A percentile compares a stretch with the other conserved stretches of the same genome.
These are phyloP conservation scores for Pterostichus niger DNA, from an alignment of 2,888 invertebrate genomes.

Conservation along the genomic window DNA sequence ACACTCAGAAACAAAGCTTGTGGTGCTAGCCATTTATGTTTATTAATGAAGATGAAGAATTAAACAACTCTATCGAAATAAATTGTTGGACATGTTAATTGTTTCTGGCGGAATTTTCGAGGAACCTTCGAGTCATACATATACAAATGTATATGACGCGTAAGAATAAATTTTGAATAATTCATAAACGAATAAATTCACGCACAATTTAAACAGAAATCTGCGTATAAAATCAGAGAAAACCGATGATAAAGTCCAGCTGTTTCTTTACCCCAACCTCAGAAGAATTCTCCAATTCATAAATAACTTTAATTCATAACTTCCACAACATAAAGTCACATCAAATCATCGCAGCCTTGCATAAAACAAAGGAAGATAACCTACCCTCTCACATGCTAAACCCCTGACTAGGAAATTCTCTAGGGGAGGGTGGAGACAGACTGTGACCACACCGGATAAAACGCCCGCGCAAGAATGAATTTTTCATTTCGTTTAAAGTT, in stretches of 20 bases:
- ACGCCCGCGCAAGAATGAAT: conserved; percentile 33
- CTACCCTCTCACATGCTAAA: neutral
- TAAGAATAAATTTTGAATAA: conserved; percentile 41
- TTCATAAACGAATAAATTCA: conserved; percentile 34
- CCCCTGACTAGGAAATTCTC: neutral
- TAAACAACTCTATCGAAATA: too few species aligned
- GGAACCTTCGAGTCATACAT: neutral
- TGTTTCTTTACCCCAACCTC: conserved; percentile 4
- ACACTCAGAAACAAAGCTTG: too few species aligned
- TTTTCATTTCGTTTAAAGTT: conserved; percentile 57
- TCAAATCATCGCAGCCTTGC: conserved; percentile 38
- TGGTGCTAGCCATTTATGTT: too few species aligned
- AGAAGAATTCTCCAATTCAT: conserved; percentile 20
- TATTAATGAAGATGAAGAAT: too few species aligned
- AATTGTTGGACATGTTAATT: too few species aligned
- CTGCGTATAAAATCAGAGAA: conserved; percentile 19
- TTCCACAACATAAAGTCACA: conserved; percentile 50
- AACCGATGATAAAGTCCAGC: conserved; percentile 10
- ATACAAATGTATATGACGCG: neutral
- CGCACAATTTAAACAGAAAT: conserved; percentile 16
- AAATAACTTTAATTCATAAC: conserved; percentile 55
- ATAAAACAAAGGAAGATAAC: conserved; percentile 43
- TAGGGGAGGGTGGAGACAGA: neutral
- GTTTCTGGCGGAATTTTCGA: too few species aligned
- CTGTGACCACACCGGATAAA: conserved; percentile 32